Evolutionary conservation across 35 echinoderm and acorn worm genomes (phyloP).

Genomic region (Stichopus chloronotus): DNA sequence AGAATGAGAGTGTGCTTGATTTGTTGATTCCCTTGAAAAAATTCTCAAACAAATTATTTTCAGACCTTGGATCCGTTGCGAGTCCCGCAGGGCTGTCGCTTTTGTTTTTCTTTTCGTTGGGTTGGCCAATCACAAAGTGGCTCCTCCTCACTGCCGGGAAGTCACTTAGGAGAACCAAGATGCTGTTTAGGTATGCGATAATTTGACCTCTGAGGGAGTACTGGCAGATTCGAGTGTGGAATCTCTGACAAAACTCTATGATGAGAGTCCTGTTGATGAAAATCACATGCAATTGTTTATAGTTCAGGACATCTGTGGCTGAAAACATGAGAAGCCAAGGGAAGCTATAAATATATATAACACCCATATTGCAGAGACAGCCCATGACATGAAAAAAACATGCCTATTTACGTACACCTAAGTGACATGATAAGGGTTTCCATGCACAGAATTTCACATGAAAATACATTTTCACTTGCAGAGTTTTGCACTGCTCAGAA

Average conservation of each 20-base stretch:
- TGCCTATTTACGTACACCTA: too few relatives aligned
- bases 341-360: too few relatives aligned
- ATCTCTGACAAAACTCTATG: slow-evolving; percentile 82
- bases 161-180: slow-evolving; percentile 71
- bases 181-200: slow-evolving; percentile 90
- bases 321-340: too few relatives aligned
- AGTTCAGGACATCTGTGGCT: not conserved
- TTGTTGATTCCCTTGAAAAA: too few relatives aligned
- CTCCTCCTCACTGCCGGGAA: slow-evolving; percentile 69
- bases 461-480: too few relatives aligned
- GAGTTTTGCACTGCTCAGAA: too few relatives aligned
- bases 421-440: too few relatives aligned
- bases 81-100: slow-evolving; percentile 78
- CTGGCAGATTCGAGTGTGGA: slow-evolving; percentile 87
- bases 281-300: not conserved
- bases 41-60: not conserved
- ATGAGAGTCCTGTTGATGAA: slow-evolving; percentile 69
- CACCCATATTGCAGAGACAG: too few relatives aligned
- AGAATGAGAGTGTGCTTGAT: too few relatives aligned
- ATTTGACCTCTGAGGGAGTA: slow-evolving; percentile 94
- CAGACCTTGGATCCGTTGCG: slow-evolving; percentile 81
- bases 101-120: slow-evolving; percentile 84
- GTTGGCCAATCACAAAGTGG: slow-evolving; percentile 80
- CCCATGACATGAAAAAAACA: too few relatives aligned
- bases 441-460: too few relatives aligned